Percentiles rank a stretch among this genome's conserved stretches.
Conservation (phyloP, 1,140 invertebrate species). For the Kradibia gibbosae region DNA sequence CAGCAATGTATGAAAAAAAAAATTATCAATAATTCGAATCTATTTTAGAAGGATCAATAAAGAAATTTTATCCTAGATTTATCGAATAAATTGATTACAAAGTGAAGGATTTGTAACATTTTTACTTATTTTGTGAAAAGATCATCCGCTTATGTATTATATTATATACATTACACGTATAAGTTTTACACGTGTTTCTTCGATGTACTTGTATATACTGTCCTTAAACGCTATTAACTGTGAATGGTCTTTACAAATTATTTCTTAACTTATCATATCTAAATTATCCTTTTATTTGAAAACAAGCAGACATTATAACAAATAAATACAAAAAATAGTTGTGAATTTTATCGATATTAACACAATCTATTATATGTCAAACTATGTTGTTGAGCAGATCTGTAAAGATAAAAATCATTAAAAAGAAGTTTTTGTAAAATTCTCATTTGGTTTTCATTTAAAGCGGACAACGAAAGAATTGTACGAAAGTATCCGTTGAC, state of each 20-base stretch:
- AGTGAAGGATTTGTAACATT: constrained; percentile 41
- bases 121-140: constrained; percentile 41
- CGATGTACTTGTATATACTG: constrained; percentile 45
- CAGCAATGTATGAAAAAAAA: constrained; percentile 71
- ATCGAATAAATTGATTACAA: constrained; percentile 37
- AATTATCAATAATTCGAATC: constrained; percentile 70
- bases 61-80: constrained; percentile 72
- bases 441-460: constrained; percentile 43
- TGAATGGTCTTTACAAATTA: constrained; percentile 32
- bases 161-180: constrained; percentile 38
- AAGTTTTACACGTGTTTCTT: constrained; percentile 37
- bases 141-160: constrained; percentile 35
- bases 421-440: constrained; percentile 34
- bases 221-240: constrained; percentile 43
- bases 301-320: background rate
- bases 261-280: constrained; percentile 2
- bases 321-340: background rate
- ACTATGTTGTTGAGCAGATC: constrained; percentile 21
- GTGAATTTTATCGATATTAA: background rate
- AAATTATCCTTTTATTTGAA: constrained; percentile 6
- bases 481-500: constrained; percentile 58
- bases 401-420: constrained; percentile 39
- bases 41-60: constrained; percentile 71
- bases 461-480: constrained; percentile 53
- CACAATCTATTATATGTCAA: constrained; percentile 1